Evolutionary conservation across 2,113 vertebrate genomes (phyloP).

Genomic region (Mobula birostris): DNA sequence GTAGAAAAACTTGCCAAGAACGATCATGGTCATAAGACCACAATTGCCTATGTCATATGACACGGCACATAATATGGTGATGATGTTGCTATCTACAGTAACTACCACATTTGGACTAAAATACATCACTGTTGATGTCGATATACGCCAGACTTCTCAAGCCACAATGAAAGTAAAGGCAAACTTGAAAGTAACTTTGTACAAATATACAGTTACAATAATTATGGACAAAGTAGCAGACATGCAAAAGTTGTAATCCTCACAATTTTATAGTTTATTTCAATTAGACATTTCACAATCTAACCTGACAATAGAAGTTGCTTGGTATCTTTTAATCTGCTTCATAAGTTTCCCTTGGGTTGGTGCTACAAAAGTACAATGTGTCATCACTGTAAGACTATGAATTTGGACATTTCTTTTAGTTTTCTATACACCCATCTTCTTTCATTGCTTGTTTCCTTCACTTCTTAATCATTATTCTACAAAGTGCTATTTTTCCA

Average conservation of each 20-base stretch:
- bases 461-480: neutral
- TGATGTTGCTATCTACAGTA: neutral
- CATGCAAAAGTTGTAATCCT: neutral
- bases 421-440: neutral
- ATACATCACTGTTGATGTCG: neutral
- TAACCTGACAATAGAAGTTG: neutral
- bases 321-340: neutral
- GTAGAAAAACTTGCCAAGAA: too few species aligned
- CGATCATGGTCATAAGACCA: too few species aligned
- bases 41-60: too few species aligned
- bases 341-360: neutral
- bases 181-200: neutral
- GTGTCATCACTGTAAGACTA: neutral
- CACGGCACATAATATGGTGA: too few species aligned
- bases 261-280: neutral
- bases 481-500: neutral
- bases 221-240: neutral
- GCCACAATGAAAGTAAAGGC: neutral
- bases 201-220: neutral
- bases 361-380: neutral
- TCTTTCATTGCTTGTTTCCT: neutral
- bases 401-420: neutral
- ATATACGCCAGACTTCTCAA: neutral
- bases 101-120: neutral
- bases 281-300: neutral